These are phyloP conservation scores for Rhinogobio ventralis DNA, from an alignment of 2,797 vertebrate genomes.

Conservation along the genomic window DNA sequence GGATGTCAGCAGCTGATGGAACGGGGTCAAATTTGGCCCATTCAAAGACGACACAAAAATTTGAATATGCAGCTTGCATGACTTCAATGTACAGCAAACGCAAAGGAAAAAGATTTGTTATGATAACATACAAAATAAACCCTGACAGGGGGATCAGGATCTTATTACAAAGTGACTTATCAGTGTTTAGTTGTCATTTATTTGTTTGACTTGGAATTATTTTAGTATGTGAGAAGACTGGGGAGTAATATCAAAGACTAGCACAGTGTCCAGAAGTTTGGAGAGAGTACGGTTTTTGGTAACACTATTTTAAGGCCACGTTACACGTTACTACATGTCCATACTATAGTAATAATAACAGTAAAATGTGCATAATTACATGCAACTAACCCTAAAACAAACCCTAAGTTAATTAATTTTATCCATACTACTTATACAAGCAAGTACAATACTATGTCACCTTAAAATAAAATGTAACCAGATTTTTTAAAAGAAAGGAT, in stretches of 20 bases:
- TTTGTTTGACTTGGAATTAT: background rate
- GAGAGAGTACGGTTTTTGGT: no score
- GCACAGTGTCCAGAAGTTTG: background rate
- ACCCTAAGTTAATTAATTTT: no score
- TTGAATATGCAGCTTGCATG: background rate
- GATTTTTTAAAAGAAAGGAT: background rate
- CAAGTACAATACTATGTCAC: no score
- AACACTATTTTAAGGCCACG: no score
- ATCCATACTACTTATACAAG: no score
- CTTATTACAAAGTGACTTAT: background rate
- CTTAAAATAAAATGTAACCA: no score
- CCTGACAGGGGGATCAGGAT: background rate
- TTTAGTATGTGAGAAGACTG: background rate
- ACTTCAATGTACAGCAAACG: background rate
- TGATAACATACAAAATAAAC: no score
- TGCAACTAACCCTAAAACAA: no score
- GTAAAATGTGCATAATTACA: no score
- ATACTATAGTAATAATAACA: no score
- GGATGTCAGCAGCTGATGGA: conserved; percentile 23
- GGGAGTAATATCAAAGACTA: background rate
- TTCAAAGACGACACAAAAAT: background rate
- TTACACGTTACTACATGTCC: no score
- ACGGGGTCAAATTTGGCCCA: background rate
- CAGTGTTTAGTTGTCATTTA: background rate
- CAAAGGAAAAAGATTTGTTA: background rate